Base-by-base conservation (phyloP, 2,113 vertebrate genomes). In the Microtus oregoni region DNA sequence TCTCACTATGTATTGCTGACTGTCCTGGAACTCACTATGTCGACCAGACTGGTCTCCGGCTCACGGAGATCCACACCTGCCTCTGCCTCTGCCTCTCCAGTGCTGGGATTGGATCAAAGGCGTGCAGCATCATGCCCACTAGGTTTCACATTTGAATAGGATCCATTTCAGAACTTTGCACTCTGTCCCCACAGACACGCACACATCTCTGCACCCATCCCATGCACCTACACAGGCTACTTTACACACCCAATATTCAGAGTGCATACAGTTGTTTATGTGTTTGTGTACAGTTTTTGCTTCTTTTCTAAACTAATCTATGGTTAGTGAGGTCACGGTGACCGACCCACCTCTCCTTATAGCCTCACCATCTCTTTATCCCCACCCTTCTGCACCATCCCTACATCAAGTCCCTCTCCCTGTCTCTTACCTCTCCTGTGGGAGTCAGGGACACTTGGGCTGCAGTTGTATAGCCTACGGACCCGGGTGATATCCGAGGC, bases 381-480 rank as follows among this genome's bases (percentile, higher is more conserved):
- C 47, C 63, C 79, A 4, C 26, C 35, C 58, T 17, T 82, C 52
- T 67, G 14, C n/a, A 44, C 55, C 81, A 22, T 52, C 44, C 79
- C 47, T 13, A 2, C 13, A n/a, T 58, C 55, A 41, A 1, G 14
- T 12, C 47, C 13, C 72, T 24, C 79, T 41, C 44, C 83, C 41
- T 32, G 2, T 75, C 58, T 75, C 96, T 96, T 86, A 97, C 97
- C 94, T 87, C 26, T 81, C 44, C 65, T 50, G 35, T 28, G 86
- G 58, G 89, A 12, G 3, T 82, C 50, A 0, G 65, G 89, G 58
- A 47, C 79, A 19, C 76, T 65, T 0, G 61, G 92, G 17, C 93
- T 95, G 94, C 98, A 98, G 85, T 75, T 94, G 17, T 98, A 98
- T 12, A 98, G 92, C 72, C 75, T 95, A 68, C 97, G 97, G 58